Percentiles rank a stretch among this genome's conserved stretches.
phyloP scores from a whole-genome alignment of 2,113 vertebrate genomes.

The Chionomys nivalis region DNA sequence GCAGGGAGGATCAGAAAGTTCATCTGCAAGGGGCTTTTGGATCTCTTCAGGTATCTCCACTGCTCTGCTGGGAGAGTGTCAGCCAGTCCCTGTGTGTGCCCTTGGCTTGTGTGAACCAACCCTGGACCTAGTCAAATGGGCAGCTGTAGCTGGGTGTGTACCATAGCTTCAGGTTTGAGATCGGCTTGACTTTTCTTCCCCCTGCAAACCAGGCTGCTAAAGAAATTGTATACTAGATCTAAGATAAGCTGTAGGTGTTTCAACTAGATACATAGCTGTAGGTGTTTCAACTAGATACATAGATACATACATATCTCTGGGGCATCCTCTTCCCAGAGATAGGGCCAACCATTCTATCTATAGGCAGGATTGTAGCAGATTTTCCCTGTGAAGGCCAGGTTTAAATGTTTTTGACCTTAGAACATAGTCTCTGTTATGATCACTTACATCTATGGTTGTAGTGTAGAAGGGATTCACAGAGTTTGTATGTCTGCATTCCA shows the following conservation, averaged over 20 bases:
- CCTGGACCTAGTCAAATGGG: fast-evolving
- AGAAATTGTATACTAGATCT: conserved; percentile 45
- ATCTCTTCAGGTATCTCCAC: conserved; percentile 26
- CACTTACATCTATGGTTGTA: not conserved
- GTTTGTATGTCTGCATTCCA: not conserved
- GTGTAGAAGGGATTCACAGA: not conserved
- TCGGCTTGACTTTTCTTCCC: not conserved
- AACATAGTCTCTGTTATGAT: not conserved
- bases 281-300: too few relatives aligned
- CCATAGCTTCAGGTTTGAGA: conserved; percentile 60
- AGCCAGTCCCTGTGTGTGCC: not conserved
- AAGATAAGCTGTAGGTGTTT: not conserved
- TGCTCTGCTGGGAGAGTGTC: not conserved
- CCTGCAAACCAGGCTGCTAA: conserved; percentile 13
- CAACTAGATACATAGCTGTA: not conserved
- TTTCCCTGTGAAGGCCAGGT: not conserved
- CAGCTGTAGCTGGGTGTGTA: conserved; percentile 59
- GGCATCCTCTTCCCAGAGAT: not conserved
- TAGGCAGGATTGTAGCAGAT: not conserved
- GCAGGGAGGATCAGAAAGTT: not conserved
- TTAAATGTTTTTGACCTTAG: not conserved
- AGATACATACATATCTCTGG: too few relatives aligned
- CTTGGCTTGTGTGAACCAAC: not conserved
- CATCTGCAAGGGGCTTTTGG: fast-evolving
- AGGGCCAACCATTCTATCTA: not conserved